Conservation (phyloP, 2,113 vertebrate species). For the Orthonyx spaldingii region DNA sequence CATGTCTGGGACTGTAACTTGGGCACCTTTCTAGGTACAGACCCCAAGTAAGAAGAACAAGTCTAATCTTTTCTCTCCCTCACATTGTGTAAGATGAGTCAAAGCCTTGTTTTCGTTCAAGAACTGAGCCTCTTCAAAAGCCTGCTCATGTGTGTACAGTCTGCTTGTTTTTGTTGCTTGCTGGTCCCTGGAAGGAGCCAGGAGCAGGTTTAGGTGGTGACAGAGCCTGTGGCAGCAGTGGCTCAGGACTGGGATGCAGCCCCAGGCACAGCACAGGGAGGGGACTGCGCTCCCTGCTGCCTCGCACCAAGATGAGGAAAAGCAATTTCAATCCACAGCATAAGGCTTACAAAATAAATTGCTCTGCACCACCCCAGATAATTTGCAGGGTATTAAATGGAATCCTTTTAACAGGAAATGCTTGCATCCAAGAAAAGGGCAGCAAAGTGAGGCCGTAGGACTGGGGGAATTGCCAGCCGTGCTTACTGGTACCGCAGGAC, state of each 20-base stretch:
- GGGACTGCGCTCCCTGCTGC: fast-evolving
- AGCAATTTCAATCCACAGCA: constrained; percentile 44
- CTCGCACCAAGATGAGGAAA: background rate
- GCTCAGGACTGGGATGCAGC: background rate
- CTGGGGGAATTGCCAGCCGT: constrained; percentile 18
- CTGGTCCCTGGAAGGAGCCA: background rate
- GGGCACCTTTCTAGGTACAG: background rate
- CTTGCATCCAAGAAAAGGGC: background rate
- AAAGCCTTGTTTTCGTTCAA: background rate
- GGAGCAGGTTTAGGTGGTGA: background rate
- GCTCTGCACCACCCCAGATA: constrained; percentile 41
- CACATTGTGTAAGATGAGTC: background rate
- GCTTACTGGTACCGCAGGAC: background rate
- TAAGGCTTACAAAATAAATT: constrained; percentile 56
- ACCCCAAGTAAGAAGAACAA: background rate
- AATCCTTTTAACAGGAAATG: constrained; percentile 35
- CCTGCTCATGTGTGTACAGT: background rate
- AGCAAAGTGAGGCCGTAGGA: background rate
- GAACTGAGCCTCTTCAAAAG: background rate
- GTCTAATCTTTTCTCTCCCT: background rate
- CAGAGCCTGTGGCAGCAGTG: background rate
- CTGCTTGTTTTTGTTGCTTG: background rate
- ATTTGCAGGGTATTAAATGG: constrained; percentile 58
- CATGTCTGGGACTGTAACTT: background rate
- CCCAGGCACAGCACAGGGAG: background rate